Evolutionary conservation across 2,888 invertebrate genomes (phyloP), one percentile per base, ranked within the genome.

Genomic region (Drosophila ezoana): DNA sequence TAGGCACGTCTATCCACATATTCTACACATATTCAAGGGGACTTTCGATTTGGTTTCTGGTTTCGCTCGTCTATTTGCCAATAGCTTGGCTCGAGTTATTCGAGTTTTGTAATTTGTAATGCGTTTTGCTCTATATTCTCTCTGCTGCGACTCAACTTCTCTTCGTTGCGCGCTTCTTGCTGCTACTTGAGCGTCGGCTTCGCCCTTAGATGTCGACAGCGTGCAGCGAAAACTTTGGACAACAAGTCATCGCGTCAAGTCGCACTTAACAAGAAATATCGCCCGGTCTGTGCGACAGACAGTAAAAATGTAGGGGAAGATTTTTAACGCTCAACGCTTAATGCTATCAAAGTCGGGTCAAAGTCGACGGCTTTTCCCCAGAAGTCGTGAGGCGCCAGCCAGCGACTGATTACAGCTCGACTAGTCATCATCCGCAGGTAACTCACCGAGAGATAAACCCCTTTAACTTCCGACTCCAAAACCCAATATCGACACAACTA

Each of bases 51-150:
- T 13, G 44, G 63, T 44, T 44, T 44, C 63, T 32, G 43, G 23
- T 47, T 33, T 49, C 23, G 40, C 32, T 69, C 60, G 20, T 43
- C 4, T 76, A 43, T 67, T 72, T 72, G 72, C 58, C 73, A 54
- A 73, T 68, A 73, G 58, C 73, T 62, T 56, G 57, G 35, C 32
- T 10, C 41, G 13, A 59, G 72, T 43, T 63, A 70, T 58, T 58
- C 37, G 44, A 44, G 44, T 43, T 61, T 38, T 13, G 76, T 79
- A 79, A 72, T 76, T 68, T 76, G 58, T 62, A 76, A 76, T 79
- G 62, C 62, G 65, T 62, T 68, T 58, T 68, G 74, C 60, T 68
- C 68, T 33, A 73, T 58, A 58, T 74, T 56, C 35, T 33, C 33
- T 20, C 53, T 53, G 53, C 40, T 43, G 18, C 43, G 10, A 11